Base-by-base conservation (phyloP, 2,888 invertebrate species). In the Leucoma salicis region DNA sequence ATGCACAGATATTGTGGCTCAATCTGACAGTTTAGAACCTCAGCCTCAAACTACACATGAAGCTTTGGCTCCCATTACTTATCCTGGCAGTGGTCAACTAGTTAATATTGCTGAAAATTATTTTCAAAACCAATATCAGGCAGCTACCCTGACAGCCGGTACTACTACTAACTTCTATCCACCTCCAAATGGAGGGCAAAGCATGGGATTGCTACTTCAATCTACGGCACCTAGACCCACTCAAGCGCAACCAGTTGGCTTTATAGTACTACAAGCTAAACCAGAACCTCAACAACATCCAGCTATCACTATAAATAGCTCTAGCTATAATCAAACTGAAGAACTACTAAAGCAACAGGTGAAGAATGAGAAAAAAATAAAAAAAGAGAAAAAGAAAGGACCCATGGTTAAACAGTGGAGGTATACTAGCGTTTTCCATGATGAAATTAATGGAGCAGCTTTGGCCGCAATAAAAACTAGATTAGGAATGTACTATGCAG, bases 361-460 rank as follows among this genome's bases (percentile, higher is more conserved):
- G 0, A 80, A 80, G 49, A 53, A 63, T 13, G 65, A 73, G 35
- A 79, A 77, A 27, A 84, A 79, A 69, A 46, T 76, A n/a, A 88
- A 85, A 48, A 89, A 83, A 52, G 82, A 88, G 48, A 78, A 82
- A 54, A 83, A 77, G 58, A 76, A 76, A 47, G 87, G 91, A 3
- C 89, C 90, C 34, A 57, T 85, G 31, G 90, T 91, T 0, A 91
- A 91, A 57, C 91, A 91, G 48, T 91, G 91, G 91, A 76, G 91
- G 48, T 91, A 91, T 53, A 90, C 90, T 12, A 91, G 90, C 59
- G 87, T 91, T 57, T 91, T 91, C 53, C 91, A 91, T 70, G 91
- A 91, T 64, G 90, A 90, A 63, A 90, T 90, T 2, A 90, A 90
- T 71, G 90, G 90, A 27, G 87, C 89, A 27, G 89, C 90, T 24